These are phyloP conservation scores for Oncorhynchus nerka DNA, from an alignment of 2,113 vertebrate genomes.

Conservation along the genomic window DNA sequence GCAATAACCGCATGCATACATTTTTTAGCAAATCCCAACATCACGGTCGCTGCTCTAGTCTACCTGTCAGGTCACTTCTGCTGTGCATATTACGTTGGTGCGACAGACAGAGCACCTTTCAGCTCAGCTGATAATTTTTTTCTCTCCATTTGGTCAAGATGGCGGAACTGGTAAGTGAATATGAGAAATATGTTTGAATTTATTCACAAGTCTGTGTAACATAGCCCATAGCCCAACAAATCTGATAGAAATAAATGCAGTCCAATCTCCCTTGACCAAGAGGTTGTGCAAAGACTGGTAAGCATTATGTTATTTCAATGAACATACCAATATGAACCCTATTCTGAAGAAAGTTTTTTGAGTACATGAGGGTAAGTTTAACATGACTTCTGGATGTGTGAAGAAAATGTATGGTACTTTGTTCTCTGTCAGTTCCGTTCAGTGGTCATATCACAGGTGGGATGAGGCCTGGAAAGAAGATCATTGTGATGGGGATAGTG, in stretches of 20 bases:
- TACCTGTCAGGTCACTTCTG: no score
- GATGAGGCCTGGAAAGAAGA: slow-evolving; percentile 88
- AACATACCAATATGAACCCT: neutral
- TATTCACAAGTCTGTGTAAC: no score
- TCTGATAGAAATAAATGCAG: neutral
- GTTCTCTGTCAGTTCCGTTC: slow-evolving; percentile 87
- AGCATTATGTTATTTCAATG: neutral
- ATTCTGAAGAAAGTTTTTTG: neutral
- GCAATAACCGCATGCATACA: neutral
- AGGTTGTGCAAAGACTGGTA: neutral
- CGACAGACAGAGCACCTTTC: neutral
- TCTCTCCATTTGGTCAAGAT: slow-evolving; percentile 14
- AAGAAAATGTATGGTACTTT: slow-evolving; percentile 10
- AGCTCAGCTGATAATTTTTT: slow-evolving; percentile 18
- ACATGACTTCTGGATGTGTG: neutral
- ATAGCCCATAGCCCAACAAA: no score
- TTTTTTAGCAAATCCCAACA: neutral
- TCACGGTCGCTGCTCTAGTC: neutral
- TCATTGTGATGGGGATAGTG: slow-evolving; percentile 88
- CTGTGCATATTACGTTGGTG: no score
- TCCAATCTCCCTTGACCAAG: neutral
- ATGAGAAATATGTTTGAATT: neutral
- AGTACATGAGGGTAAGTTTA: neutral
- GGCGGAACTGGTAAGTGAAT: neutral
- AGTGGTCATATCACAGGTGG: slow-evolving; percentile 88